Evolutionary conservation across 2,888 invertebrate genomes (phyloP).

Genomic region (Amphiduros pacificus): DNA sequence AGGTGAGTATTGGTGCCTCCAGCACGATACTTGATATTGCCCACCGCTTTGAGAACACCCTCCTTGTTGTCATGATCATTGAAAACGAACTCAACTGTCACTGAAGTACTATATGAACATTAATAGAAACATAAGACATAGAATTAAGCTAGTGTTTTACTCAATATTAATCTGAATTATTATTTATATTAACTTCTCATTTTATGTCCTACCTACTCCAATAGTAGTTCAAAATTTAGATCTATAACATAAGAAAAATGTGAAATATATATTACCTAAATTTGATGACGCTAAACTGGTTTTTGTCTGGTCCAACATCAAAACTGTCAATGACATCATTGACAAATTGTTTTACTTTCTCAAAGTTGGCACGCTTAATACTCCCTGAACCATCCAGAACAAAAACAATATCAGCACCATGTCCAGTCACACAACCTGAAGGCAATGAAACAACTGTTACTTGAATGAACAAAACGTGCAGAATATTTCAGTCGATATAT

Average conservation of each 20-base stretch:
- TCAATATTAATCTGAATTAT: no score
- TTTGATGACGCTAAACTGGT: conserved; percentile 14
- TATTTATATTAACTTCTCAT: no score
- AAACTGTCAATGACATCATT: conserved; percentile 16
- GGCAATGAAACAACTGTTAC: no score
- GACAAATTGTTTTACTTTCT: conserved; percentile 7
- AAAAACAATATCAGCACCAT: conserved; percentile 11
- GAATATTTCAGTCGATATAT: no score
- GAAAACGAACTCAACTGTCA: neutral
- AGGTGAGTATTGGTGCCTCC: conserved; percentile 30
- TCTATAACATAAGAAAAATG: no score
- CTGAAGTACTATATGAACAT: no score
- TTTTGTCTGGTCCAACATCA: conserved; percentile 14
- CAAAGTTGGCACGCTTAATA: neutral
- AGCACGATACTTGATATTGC: conserved; percentile 5
- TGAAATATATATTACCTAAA: no score
- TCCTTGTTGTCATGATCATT: conserved; percentile 1
- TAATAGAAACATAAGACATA: no score
- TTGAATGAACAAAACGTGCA: no score
- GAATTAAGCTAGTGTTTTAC: no score
- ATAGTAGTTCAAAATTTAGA: no score
- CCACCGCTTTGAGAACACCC: neutral
- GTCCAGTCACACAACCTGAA: conserved; percentile 3
- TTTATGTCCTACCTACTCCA: no score
- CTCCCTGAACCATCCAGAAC: conserved; percentile 9